Evolutionary conservation across 1,140 invertebrate species (phyloP).

Genomic region (Eueides isabella): DNA sequence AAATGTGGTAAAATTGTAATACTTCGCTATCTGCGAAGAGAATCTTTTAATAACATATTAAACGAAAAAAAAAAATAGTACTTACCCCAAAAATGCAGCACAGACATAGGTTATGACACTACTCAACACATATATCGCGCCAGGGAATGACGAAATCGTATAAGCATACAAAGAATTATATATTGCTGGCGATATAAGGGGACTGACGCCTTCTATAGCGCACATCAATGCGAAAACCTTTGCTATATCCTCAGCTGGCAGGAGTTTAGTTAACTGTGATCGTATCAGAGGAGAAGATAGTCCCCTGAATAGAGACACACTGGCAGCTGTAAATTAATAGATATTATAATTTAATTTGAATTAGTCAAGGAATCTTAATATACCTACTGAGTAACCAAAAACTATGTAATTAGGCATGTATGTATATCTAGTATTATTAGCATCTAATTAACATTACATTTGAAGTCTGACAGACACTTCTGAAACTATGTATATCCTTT

Average conservation of each 20-base stretch:
- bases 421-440: too few relatives aligned
- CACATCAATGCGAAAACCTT: constrained; percentile 86
- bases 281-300: constrained; percentile 84
- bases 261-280: constrained; percentile 85
- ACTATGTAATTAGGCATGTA: too few relatives aligned
- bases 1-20: too few relatives aligned
- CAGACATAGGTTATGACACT: constrained; percentile 70
- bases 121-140: constrained; percentile 83
- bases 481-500: too few relatives aligned
- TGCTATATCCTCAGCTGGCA: constrained; percentile 86
- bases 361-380: neutral
- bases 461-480: too few relatives aligned
- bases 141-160: constrained; percentile 81
- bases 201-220: constrained; percentile 84
- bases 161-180: constrained; percentile 85
- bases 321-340: constrained; percentile 73
- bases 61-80: constrained; percentile 31
- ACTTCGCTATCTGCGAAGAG: too few relatives aligned
- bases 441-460: too few relatives aligned
- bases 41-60: too few relatives aligned
- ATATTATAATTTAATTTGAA: neutral
- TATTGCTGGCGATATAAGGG: constrained; percentile 83
- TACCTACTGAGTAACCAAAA: too few relatives aligned
- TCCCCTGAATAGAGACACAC: constrained; percentile 81
- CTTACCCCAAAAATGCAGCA: constrained; percentile 80